A percentile compares a stretch with the other conserved stretches of the same genome.
phyloP scores from a whole-genome alignment of 1,140 invertebrate species.

The Chionoecetes opilio region DNA sequence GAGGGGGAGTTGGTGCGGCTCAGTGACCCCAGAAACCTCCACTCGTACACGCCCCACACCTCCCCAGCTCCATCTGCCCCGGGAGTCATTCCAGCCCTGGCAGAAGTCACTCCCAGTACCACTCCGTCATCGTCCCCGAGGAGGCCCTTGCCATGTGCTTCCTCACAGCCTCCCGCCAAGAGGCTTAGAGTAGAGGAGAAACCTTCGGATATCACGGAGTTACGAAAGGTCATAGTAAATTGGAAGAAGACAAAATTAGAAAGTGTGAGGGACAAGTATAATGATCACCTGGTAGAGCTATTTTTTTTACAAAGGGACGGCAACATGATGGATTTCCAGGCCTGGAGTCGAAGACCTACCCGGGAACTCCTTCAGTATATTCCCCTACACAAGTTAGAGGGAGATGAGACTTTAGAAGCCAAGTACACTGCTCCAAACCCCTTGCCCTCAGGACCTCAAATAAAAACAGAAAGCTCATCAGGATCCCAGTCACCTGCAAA shows the following conservation, averaged over 20 bases:
- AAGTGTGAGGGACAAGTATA: slow-evolving; percentile 85
- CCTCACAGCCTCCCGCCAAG: slow-evolving; percentile 72
- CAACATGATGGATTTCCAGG: slow-evolving; percentile 93
- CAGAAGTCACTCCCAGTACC: slow-evolving; percentile 71
- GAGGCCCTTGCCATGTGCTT: slow-evolving; percentile 71
- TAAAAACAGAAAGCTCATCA: slow-evolving; percentile 71
- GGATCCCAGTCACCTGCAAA: slow-evolving; percentile 63
- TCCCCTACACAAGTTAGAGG: slow-evolving; percentile 89
- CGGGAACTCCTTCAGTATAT: slow-evolving; percentile 90
- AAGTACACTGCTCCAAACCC: slow-evolving; percentile 87
- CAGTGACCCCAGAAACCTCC: slow-evolving; percentile 63
- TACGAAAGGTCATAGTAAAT: slow-evolving; percentile 76
- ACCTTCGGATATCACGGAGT: slow-evolving; percentile 68
- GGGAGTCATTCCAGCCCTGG: slow-evolving; percentile 54
- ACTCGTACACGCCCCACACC: slow-evolving; percentile 73
- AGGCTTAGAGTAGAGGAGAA: slow-evolving; percentile 78
- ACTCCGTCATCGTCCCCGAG: slow-evolving; percentile 75
- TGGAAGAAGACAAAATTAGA: slow-evolving; percentile 80
- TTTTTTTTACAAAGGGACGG: slow-evolving; percentile 93
- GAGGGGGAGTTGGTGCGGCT: slow-evolving; percentile 70
- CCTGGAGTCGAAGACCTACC: slow-evolving; percentile 91
- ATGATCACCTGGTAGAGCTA: slow-evolving; percentile 91
- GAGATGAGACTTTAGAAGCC: slow-evolving; percentile 87
- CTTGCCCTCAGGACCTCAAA: slow-evolving; percentile 83
- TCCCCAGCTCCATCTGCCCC: slow-evolving; percentile 69